Percentiles rank a stretch among this genome's conserved stretches.
Conservation (phyloP, 2,113 vertebrate genomes). For the Sinocyclocheilus rhinocerous region DNA sequence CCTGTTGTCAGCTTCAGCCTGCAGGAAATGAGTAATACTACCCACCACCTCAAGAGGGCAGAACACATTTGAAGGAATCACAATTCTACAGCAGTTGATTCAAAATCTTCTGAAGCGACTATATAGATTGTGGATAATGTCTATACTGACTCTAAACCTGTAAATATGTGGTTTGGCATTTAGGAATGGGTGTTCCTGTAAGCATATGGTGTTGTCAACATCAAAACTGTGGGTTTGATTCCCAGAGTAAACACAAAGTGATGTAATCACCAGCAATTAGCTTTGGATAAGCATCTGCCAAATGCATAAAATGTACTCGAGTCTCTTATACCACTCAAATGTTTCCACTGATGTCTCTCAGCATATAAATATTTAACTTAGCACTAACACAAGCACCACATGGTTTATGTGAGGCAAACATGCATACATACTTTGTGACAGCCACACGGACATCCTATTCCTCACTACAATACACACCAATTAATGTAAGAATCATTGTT, state of each 20-base stretch:
- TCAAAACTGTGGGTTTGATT: neutral
- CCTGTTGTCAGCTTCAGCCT: neutral
- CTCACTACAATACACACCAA: neutral
- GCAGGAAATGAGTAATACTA: neutral
- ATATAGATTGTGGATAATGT: neutral
- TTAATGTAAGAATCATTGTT: neutral
- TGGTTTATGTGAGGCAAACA: neutral
- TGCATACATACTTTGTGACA: slow-evolving; percentile 4
- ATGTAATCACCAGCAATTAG: neutral
- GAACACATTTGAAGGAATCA: neutral
- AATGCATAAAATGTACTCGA: neutral
- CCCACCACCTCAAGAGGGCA: neutral
- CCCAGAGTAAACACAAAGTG: neutral
- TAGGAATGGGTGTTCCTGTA: neutral
- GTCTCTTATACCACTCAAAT: neutral
- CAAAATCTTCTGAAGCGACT: neutral
- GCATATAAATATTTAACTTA: slow-evolving; percentile 38
- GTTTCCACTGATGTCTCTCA: neutral
- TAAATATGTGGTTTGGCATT: neutral
- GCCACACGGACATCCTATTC: neutral
- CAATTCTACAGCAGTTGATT: too few species aligned
- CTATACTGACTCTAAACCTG: neutral
- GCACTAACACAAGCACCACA: neutral
- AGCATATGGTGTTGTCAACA: neutral
- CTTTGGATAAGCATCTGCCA: neutral